These are phyloP conservation scores for Amphilophus citrinellus DNA, from an alignment of 2,113 vertebrate species.

Conservation along the genomic window DNA sequence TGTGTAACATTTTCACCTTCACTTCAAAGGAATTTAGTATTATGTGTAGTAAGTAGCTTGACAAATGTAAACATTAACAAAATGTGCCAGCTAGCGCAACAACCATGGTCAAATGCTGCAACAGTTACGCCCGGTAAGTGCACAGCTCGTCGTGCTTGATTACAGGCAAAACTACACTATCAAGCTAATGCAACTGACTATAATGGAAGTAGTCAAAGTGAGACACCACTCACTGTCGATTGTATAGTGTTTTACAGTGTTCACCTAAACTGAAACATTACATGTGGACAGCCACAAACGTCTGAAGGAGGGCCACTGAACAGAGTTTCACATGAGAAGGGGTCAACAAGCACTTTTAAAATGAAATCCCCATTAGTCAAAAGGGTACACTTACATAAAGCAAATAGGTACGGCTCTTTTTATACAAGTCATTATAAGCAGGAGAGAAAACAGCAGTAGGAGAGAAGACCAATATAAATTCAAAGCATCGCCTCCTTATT, in stretches of 20 bases:
- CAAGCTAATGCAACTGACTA: background rate
- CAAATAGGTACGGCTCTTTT: slow-evolving; percentile 66
- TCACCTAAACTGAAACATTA: slow-evolving; percentile 46
- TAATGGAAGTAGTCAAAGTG: slow-evolving; percentile 10
- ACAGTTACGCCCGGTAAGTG: background rate
- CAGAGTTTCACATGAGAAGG: slow-evolving; percentile 56
- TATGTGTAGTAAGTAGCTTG: background rate
- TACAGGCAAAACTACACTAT: background rate
- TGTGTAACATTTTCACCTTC: background rate
- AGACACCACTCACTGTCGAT: background rate
- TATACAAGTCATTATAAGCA: slow-evolving; percentile 84
- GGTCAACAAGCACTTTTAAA: slow-evolving; percentile 59
- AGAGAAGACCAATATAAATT: slow-evolving; percentile 64
- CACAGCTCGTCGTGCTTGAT: background rate
- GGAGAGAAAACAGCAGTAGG: slow-evolving; percentile 82
- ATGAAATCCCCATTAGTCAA: slow-evolving; percentile 59
- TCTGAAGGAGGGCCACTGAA: slow-evolving; percentile 47
- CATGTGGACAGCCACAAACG: slow-evolving; percentile 48
- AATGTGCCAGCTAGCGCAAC: background rate
- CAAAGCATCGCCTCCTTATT: slow-evolving; percentile 85
- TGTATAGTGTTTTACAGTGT: slow-evolving; percentile 24
- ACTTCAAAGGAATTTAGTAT: background rate
- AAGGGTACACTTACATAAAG: slow-evolving; percentile 69
- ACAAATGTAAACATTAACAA: background rate
- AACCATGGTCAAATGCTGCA: background rate